Evolutionary conservation across 2,888 invertebrate genomes (phyloP), one percentile per base, ranked within the genome.

Genomic region (Gortyna flavago): DNA sequence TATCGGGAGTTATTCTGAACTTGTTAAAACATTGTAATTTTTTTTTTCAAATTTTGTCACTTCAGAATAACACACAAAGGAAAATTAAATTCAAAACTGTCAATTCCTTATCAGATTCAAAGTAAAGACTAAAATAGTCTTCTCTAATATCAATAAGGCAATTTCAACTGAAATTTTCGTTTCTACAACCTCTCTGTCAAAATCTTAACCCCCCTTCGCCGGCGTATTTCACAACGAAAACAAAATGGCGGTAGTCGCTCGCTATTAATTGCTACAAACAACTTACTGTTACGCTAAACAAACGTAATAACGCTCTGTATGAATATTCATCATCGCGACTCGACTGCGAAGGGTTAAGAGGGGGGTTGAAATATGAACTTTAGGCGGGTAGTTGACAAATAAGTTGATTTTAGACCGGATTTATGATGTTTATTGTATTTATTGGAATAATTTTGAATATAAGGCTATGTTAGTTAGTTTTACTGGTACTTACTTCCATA

Each of bases 261-360:
- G 65, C 74, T 89, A 91, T 90, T 93, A 92, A 93, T 91, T 89
- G 90, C 85, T 84, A 90, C 92, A 93, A 94, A 93, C 93, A 93
- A 93, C 88, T 91, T 87, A 85, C 86, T 88, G 89, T 91, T 87
- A 90, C 89, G 88, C 85, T 89, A 89, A 93, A 93, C 93, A 94
- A 94, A 93, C 93, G 90, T 91, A 93, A 94, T 95, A 94, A 94
- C 92, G 89, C 91, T 87, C 86, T 83, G 80, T 89, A 93, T 95
- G 95, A 95, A 95, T 95, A 95, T 95, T 95, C 95, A 95, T 93
- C 92, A 91, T 87, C 88, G 90, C 84, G 81, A 79, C 79, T 83
- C 84, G 80, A 77, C 79, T 75, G 35, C 68, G 65, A 75, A 74
- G 76, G 79, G 78, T 76, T 84, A 77, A 87, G 68, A 72, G 67